Evolutionary conservation across 2,113 vertebrate genomes (phyloP).

Genomic region (Lanius ludovicianus): DNA sequence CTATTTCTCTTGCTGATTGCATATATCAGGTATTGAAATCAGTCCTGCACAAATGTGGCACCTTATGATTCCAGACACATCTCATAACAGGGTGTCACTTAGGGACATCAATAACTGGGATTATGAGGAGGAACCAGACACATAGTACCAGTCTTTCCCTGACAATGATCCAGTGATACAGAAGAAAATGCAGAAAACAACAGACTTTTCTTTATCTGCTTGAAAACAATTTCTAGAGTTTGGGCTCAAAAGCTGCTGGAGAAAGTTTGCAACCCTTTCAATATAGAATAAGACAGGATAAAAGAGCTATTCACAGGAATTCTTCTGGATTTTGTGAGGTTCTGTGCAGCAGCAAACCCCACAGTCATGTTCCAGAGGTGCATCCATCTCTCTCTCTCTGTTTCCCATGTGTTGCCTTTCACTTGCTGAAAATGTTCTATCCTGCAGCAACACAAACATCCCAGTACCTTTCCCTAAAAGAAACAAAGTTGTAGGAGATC

Average conservation of each 20-base stretch:
- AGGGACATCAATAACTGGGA: slow-evolving; percentile 33
- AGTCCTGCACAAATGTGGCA: background rate
- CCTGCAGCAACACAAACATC: background rate
- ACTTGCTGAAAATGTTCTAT: background rate
- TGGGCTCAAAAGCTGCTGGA: background rate
- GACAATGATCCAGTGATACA: background rate
- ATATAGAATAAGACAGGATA: background rate
- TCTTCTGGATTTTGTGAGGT: background rate
- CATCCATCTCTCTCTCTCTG: too few relatives aligned
- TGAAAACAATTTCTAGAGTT: background rate
- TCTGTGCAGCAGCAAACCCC: background rate
- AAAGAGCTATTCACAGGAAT: background rate
- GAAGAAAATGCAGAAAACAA: background rate
- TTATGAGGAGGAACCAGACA: background rate
- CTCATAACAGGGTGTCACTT: slow-evolving; percentile 24
- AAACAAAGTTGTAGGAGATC: background rate
- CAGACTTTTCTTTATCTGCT: background rate
- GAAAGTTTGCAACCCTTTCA: background rate
- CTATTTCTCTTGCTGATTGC: slow-evolving; percentile 35
- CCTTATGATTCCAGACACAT: slow-evolving; percentile 27
- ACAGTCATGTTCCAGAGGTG: background rate
- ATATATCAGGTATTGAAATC: slow-evolving; percentile 47
- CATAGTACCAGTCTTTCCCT: background rate
- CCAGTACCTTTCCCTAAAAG: background rate
- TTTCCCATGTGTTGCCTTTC: background rate